These are phyloP conservation scores for Drosophila albomicans DNA, from an alignment of 1,140 invertebrate genomes.

Conservation along the genomic window DNA sequence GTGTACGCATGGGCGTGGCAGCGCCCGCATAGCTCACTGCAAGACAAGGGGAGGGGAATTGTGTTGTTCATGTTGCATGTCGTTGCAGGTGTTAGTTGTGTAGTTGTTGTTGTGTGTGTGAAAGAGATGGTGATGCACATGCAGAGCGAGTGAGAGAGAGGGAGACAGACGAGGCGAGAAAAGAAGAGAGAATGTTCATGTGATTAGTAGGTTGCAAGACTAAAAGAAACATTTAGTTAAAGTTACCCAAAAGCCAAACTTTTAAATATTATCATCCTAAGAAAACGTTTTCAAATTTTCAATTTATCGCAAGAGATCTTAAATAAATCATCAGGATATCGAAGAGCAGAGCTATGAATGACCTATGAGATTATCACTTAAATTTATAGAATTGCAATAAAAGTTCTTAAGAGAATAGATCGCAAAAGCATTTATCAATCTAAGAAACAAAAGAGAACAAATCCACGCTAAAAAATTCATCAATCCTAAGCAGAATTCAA, in stretches of 20 bases:
- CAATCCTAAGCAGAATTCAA: no score
- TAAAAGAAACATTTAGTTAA: not conserved
- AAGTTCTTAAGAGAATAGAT: no score
- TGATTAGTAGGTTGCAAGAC: conserved; percentile 36
- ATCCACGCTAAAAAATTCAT: no score
- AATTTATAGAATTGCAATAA: no score
- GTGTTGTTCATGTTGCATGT: not conserved
- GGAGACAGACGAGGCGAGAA: conserved; percentile 1
- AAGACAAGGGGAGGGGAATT: conserved; percentile 38
- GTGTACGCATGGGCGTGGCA: conserved; percentile 35
- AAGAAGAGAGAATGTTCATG: conserved; percentile 21
- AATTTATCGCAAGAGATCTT: no score
- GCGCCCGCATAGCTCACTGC: conserved; percentile 66
- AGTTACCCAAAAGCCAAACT: not conserved
- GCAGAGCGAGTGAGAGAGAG: conserved; percentile 15
- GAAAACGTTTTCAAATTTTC: no score
- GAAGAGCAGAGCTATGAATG: no score
- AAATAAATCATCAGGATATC: no score
- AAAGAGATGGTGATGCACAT: conserved; percentile 3
- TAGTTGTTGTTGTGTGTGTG: not conserved
- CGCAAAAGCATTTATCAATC: no score
- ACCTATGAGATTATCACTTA: no score
- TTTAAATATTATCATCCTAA: no score
- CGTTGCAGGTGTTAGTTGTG: conserved; percentile 16
- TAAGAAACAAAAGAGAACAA: no score